These are phyloP conservation scores for Scomber colias DNA, from an alignment of 2,113 vertebrate genomes.

Conservation along the genomic window DNA sequence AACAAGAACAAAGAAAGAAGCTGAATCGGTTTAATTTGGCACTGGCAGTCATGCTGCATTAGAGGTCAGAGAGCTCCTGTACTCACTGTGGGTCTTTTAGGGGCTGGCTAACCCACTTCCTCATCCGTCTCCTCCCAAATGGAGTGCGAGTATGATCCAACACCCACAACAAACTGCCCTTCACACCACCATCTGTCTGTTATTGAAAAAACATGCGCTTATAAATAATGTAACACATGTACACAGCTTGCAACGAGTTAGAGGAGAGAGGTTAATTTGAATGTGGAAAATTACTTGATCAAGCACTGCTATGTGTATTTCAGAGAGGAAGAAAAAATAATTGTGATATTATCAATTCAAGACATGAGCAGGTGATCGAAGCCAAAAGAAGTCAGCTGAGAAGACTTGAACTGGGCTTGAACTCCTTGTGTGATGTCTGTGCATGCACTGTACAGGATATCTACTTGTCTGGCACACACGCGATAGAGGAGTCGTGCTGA, in stretches of 20 bases:
- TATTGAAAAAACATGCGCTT: constrained; percentile 41
- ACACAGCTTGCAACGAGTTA: neutral
- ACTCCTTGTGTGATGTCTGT: neutral
- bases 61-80: constrained; percentile 7
- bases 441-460: neutral
- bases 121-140: constrained; percentile 93
- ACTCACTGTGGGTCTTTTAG: constrained; percentile 91
- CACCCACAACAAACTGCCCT: constrained; percentile 95
- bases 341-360: neutral
- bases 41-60: constrained; percentile 5
- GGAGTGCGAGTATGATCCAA: constrained; percentile 93
- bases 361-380: constrained; percentile 19
- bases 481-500: constrained; percentile 28
- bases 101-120: constrained; percentile 95
- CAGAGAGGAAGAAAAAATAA: neutral
- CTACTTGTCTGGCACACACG: neutral
- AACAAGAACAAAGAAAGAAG: neutral
- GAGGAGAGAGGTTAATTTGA: neutral
- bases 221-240: neutral
- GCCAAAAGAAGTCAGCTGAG: constrained; percentile 11
- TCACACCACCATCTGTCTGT: constrained; percentile 91
- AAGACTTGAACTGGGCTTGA: constrained; percentile 20
- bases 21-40: neutral
- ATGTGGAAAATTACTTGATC: neutral
- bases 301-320: neutral